These are phyloP conservation scores for Protosalanx chinensis DNA, from an alignment of 2,797 vertebrate genomes.

Conservation along the genomic window DNA sequence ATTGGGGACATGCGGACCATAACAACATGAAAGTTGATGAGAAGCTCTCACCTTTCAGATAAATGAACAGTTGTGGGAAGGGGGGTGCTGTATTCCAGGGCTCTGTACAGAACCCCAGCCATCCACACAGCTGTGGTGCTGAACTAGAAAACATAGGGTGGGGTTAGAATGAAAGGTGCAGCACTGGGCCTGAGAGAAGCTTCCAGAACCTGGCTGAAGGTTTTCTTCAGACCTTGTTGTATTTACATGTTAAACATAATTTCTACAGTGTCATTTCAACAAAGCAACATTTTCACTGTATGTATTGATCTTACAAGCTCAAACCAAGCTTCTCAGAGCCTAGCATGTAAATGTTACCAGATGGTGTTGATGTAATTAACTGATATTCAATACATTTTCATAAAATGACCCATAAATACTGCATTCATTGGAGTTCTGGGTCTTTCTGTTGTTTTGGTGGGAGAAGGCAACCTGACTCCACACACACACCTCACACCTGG, in stretches of 20 bases:
- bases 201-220: no score
- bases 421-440: background rate
- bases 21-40: background rate
- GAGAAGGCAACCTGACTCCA: background rate
- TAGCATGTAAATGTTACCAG: background rate
- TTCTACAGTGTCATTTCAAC: background rate
- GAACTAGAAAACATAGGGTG: no score
- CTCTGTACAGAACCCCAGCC: no score
- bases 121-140: no score
- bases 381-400: background rate
- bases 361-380: background rate
- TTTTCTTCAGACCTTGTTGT: no score
- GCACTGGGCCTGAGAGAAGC: background rate
- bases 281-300: background rate
- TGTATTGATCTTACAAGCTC: background rate
- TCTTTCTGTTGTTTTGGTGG: no score
- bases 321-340: background rate
- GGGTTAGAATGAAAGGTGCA: background rate
- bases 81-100: background rate
- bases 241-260: no score
- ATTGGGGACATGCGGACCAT: background rate
- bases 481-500: slow-evolving; percentile 41
- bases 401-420: background rate
- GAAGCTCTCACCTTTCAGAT: background rate
- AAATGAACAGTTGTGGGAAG: background rate